Evolutionary conservation across 2,888 invertebrate species (phyloP).

Genomic region (Pecten maximus): DNA sequence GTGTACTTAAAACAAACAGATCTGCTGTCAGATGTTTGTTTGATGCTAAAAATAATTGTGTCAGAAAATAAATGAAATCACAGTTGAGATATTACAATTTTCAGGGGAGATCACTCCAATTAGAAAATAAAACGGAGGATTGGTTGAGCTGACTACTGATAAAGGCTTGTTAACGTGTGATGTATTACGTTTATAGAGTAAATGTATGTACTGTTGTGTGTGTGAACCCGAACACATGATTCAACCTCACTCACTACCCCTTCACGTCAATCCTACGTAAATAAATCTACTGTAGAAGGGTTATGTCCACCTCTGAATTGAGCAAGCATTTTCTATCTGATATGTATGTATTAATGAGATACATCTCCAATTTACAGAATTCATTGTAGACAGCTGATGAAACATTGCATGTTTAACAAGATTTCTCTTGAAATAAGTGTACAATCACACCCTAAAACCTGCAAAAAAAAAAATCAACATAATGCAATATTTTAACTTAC

Average conservation of each 20-base stretch:
- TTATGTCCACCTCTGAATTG: not conserved
- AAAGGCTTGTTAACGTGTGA: not conserved
- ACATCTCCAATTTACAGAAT: not conserved
- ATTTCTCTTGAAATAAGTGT: not conserved
- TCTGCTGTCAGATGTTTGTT: not conserved
- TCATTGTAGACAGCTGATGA: not conserved
- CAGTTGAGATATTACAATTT: conserved; percentile 33
- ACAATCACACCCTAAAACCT: not conserved
- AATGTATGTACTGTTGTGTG: conserved; percentile 2
- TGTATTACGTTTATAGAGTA: not conserved
- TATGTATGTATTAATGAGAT: not conserved
- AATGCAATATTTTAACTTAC: too few relatives aligned
- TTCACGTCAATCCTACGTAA: not conserved
- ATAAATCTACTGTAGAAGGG: not conserved
- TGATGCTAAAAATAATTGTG: not conserved
- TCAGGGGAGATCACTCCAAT: conserved; percentile 24
- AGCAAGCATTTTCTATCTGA: not conserved
- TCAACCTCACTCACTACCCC: not conserved
- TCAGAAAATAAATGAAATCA: conserved; percentile 20
- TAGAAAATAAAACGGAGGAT: conserved; percentile 15
- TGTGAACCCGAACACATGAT: not conserved
- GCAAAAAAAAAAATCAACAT: not conserved
- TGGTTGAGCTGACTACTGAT: not conserved
- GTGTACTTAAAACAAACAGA: not conserved
- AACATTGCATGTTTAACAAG: not conserved